Evolutionary conservation across 2,797 vertebrate genomes (phyloP), one percentile per base, ranked within the genome.

Genomic region (Geotrypetes seraphini): DNA sequence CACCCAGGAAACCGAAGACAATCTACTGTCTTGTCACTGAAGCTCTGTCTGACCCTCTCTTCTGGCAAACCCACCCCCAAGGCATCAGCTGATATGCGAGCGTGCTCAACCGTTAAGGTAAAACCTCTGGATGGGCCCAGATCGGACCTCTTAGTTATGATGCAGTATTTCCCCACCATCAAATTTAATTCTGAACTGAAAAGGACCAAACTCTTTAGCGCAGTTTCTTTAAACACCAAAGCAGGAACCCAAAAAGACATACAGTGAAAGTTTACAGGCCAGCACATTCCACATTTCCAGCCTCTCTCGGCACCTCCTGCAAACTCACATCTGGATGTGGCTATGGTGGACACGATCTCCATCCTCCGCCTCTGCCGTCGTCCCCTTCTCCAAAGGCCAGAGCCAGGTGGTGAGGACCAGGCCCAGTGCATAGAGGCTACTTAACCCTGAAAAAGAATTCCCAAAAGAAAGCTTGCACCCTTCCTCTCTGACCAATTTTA

Each of bases 281-380:
- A n/a, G n/a, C n/a, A n/a, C n/a, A n/a, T n/a, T n/a, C n/a, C n/a
- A n/a, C n/a, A n/a, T n/a, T n/a, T n/a, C n/a, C n/a, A n/a, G n/a
- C n/a, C n/a, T n/a, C n/a, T n/a, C n/a, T n/a, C n/a, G n/a, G n/a
- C n/a, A n/a, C n/a, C n/a, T n/a, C n/a, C n/a, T n/a, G n/a, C n/a
- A n/a, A n/a, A n/a, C 79, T 83, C 68, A 88, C 83, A 80, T 71
- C n/a, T 83, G 85, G 22, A 88, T 49, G 24, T 72, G 81, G 42
- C 71, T 85, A n/a, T n/a, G n/a, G 60, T 61, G 69, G 53, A 70
- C 14, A 36, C 19, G 35, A 56, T 73, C 20, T 69, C 19, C 71
- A 3, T 78, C 79, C 2, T 65, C 69, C 8, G 13, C 69, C 60
- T 14, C 43, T 33, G 3, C 66, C n/a, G n/a, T n/a, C n/a, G n/a